Conservation (phyloP, 2,888 invertebrate species). For the Scelioninae gen. 1 region DNA sequence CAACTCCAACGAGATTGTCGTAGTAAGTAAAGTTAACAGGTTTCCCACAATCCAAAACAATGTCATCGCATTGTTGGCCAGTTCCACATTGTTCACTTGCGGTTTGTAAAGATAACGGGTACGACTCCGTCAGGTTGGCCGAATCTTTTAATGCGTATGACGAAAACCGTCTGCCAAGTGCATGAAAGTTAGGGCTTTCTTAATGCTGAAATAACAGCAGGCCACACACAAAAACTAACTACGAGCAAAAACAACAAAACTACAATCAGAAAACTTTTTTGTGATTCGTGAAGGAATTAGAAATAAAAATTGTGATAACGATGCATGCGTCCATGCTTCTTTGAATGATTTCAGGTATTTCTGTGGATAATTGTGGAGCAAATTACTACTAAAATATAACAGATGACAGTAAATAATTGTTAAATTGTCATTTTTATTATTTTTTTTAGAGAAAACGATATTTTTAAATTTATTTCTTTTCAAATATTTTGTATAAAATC, state of each 20-base stretch:
- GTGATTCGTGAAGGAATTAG: slow-evolving; percentile 8
- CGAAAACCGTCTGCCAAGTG: slow-evolving; percentile 82
- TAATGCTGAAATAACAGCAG: slow-evolving; percentile 83
- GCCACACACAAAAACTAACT: slow-evolving; percentile 84
- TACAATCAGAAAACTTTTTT: slow-evolving; percentile 73
- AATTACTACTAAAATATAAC: no score
- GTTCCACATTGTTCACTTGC: slow-evolving; percentile 74
- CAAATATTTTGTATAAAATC: no score
- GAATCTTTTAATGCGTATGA: slow-evolving; percentile 81
- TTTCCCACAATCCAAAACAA: slow-evolving; percentile 92
- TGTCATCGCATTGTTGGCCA: slow-evolving; percentile 85
- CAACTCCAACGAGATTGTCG: slow-evolving; percentile 93
- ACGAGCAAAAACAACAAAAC: slow-evolving; percentile 82
- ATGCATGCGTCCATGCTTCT: background rate
- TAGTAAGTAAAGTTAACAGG: slow-evolving; percentile 95
- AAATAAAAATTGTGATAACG: background rate
- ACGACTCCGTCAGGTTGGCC: slow-evolving; percentile 75
- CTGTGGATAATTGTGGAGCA: background rate
- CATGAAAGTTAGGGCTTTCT: slow-evolving; percentile 82
- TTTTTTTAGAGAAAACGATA: no score
- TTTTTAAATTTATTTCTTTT: no score
- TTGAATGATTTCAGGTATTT: background rate
- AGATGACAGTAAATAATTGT: no score
- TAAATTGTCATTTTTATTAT: no score
- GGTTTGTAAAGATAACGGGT: slow-evolving; percentile 72